Evolutionary conservation across 2,797 vertebrate genomes (phyloP).

Genomic region (Oreortyx pictus): DNA sequence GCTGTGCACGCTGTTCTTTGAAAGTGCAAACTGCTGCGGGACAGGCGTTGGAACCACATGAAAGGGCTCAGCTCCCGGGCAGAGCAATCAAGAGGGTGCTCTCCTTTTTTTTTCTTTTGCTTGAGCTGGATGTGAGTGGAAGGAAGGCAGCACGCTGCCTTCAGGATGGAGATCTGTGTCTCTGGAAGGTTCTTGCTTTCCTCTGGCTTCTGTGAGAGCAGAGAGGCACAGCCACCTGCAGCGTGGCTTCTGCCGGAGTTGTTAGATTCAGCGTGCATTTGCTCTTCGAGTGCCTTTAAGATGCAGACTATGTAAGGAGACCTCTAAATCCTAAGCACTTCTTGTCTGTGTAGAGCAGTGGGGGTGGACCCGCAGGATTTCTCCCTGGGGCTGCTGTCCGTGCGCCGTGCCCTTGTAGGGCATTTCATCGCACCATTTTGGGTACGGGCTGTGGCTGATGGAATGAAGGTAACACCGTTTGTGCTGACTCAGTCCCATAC

Average conservation of each 20-base stretch:
- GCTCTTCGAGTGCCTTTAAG: neutral
- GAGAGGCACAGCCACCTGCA: neutral
- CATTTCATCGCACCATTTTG: rapidly evolving
- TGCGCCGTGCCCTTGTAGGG: neutral
- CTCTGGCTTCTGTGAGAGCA: neutral
- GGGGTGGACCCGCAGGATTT: neutral
- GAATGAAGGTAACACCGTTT: too few species aligned
- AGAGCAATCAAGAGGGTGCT: conserved; percentile 5
- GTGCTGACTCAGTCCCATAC: neutral
- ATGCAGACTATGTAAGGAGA: neutral
- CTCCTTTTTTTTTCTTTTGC: neutral
- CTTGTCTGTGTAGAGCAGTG: too few species aligned
- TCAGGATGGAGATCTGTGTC: neutral
- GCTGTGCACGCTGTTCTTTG: conserved; percentile 50
- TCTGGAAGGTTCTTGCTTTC: neutral
- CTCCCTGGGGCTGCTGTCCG: neutral
- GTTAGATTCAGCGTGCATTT: neutral
- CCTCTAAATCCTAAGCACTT: too few species aligned
- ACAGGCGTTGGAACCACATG: conserved; percentile 72
- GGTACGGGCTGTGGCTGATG: neutral
- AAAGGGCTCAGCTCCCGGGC: conserved; percentile 55
- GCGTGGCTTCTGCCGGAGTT: neutral
- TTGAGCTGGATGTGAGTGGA: neutral
- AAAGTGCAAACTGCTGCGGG: conserved; percentile 10
- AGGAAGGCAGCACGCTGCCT: neutral